phyloP scores from a whole-genome alignment of 2,797 vertebrate species.

The Schizopygopsis pylzovi region DNA sequence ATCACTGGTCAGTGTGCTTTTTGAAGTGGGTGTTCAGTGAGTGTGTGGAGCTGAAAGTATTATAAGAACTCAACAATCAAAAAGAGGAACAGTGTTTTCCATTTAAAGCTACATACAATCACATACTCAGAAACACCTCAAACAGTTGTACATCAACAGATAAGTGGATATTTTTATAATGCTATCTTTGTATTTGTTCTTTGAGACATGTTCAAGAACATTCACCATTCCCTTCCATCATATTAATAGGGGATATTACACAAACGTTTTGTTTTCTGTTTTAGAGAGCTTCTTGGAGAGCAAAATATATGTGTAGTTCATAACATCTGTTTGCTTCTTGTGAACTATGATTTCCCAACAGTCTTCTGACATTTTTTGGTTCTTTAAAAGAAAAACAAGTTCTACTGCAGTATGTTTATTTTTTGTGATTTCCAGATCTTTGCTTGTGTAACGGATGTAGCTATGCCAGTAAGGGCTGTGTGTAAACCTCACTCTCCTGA shows the following conservation, averaged over 20 bases:
- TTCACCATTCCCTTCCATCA: neutral
- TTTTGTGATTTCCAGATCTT: conserved; percentile 6
- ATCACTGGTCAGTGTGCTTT: neutral
- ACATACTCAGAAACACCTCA: conserved; percentile 12
- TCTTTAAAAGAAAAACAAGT: conserved; percentile 32
- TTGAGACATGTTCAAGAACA: conserved; percentile 36
- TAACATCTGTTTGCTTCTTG: neutral
- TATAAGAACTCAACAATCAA: conserved; percentile 20
- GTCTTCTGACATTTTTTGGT: neutral
- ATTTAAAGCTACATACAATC: conserved; percentile 31
- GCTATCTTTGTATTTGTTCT: conserved; percentile 42
- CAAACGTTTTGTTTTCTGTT: neutral
- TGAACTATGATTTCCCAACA: neutral
- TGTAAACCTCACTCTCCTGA: too few relatives aligned
- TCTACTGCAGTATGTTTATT: conserved; percentile 21
- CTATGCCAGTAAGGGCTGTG: too few relatives aligned
- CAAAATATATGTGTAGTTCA: neutral
- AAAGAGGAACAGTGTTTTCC: conserved; percentile 21
- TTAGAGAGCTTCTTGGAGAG: neutral
- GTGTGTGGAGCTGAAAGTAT: conserved; percentile 10
- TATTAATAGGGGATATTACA: neutral
- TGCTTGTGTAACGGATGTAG: too few relatives aligned
- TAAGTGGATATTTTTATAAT: conserved; percentile 45
- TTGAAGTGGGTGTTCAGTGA: conserved; percentile 32
- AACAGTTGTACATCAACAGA: conserved; percentile 35